Evolutionary conservation across 2,888 invertebrate species (phyloP), one percentile per base, ranked within the genome.

Genomic region (Pachliopta kotzebuea): DNA sequence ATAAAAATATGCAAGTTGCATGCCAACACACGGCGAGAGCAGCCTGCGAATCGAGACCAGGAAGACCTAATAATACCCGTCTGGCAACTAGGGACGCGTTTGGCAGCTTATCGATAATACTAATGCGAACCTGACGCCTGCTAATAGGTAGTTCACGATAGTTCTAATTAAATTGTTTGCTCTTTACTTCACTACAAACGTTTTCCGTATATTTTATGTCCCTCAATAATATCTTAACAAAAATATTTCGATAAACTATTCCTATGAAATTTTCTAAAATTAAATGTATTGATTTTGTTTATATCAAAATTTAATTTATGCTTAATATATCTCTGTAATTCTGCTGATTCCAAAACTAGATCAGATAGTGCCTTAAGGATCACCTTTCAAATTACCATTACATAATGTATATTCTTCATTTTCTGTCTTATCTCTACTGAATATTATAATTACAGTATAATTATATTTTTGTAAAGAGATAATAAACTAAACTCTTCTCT

Each of bases 51-150:
- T 83, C 78, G 83, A 87, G 84, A 85, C 81, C 86, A 86, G 86
- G 88, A 89, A 89, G 86, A 88, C 87, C 86, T 89, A 88, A 89
- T 88, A 88, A 87, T 89, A 89, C 89, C 81, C 78, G 88, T 85
- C 86, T 84, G 79, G 80, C 71, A 50, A 70, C 82, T 85, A 89
- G 89, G 77, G 86, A 83, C 78, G 84, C 66, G 67, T 69, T 65
- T 62, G 71, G 71, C 68, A 67, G 26, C 68, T 67, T 77, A 75
- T 79, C 79, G 80, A 80, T 74, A 74, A 67, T 71, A 71, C 52
- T 62, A 72, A 73, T 75, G 72, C 69, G 71, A 74, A 58, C 62
- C 70, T 68, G 74, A 73, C 75, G 77, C 73, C 68, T 70, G 68
- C 68, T 76, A 76, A 74, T 72, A 74, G 65, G 69, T 37, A 59